Evolutionary conservation across 2,888 invertebrate genomes (phyloP).

Genomic region (Balanococcus diminutus): DNA sequence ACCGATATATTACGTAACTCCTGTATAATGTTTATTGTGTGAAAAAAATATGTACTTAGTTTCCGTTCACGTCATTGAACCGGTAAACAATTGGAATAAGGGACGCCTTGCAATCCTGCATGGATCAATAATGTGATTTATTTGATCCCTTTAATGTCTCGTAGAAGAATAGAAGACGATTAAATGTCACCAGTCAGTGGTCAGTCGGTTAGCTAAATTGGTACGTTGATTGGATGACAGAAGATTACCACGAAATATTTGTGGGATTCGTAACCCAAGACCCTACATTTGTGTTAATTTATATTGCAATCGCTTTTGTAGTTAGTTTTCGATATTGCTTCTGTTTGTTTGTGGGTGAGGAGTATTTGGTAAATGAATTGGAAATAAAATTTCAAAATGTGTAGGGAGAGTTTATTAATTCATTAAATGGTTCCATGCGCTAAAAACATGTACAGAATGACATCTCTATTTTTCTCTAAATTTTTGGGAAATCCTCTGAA

Average conservation of each 20-base stretch:
- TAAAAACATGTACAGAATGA: too few relatives aligned
- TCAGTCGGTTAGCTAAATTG: not conserved
- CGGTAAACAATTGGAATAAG: not conserved
- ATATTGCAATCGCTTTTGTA: not conserved
- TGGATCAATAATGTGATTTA: not conserved
- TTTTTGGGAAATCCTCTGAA: too few relatives aligned
- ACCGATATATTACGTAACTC: slow-evolving; percentile 13
- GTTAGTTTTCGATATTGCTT: not conserved
- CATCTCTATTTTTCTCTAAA: too few relatives aligned
- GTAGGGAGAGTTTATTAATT: too few relatives aligned
- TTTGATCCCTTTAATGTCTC: not conserved
- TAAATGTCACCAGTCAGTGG: not conserved
- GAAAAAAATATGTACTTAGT: not conserved
- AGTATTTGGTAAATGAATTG: not conserved
- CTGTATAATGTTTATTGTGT: not conserved
- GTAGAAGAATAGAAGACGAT: not conserved
- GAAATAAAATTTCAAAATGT: too few relatives aligned
- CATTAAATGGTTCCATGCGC: too few relatives aligned
- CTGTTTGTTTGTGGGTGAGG: not conserved
- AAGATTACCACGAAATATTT: not conserved
- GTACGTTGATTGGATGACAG: not conserved
- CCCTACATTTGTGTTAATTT: not conserved
- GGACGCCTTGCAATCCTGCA: too few relatives aligned
- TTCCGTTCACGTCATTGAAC: not conserved
- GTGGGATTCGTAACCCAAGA: not conserved